phyloP scores from a whole-genome alignment of 2,797 vertebrate genomes.

The Numenius phaeopus region DNA sequence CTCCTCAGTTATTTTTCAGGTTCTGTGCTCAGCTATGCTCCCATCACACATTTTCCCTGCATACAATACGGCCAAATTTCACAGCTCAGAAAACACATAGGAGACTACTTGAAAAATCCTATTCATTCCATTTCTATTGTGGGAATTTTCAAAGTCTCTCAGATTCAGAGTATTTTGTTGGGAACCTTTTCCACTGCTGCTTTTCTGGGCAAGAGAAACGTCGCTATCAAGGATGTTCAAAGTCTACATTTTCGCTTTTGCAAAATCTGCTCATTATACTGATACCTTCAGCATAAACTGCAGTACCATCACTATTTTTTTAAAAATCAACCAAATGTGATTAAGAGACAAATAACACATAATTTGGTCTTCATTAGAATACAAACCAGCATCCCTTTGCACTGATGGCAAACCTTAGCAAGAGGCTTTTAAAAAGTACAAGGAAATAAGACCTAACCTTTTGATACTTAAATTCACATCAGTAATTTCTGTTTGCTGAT shows the following conservation, averaged over 20 bases:
- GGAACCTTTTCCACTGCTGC: slow-evolving; percentile 56
- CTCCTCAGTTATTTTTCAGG: not conserved
- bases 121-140: slow-evolving; percentile 11
- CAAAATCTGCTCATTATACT: slow-evolving; percentile 59
- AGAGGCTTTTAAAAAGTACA: slow-evolving; percentile 65
- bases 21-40: not conserved
- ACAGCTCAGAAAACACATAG: slow-evolving; percentile 15
- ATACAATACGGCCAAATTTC: not conserved
- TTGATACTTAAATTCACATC: slow-evolving; percentile 68
- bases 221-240: slow-evolving; percentile 53
- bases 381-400: slow-evolving; percentile 71
- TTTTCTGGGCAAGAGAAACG: slow-evolving; percentile 55
- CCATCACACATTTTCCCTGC: not conserved
- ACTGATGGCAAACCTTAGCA: slow-evolving; percentile 55
- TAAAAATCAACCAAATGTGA: slow-evolving; percentile 65
- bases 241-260: not conserved
- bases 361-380: slow-evolving; percentile 70
- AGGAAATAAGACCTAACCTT: slow-evolving; percentile 65
- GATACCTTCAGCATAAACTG: slow-evolving; percentile 32
- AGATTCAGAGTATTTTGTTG: slow-evolving; percentile 53
- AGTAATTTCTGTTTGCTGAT: slow-evolving; percentile 63
- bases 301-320: not conserved
- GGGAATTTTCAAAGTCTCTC: slow-evolving; percentile 56
- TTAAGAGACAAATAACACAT: slow-evolving; percentile 72
- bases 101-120: slow-evolving; percentile 7